These are phyloP conservation scores for Pachymerium ferrugineum DNA, from an alignment of 2,888 invertebrate genomes.

Conservation along the genomic window DNA sequence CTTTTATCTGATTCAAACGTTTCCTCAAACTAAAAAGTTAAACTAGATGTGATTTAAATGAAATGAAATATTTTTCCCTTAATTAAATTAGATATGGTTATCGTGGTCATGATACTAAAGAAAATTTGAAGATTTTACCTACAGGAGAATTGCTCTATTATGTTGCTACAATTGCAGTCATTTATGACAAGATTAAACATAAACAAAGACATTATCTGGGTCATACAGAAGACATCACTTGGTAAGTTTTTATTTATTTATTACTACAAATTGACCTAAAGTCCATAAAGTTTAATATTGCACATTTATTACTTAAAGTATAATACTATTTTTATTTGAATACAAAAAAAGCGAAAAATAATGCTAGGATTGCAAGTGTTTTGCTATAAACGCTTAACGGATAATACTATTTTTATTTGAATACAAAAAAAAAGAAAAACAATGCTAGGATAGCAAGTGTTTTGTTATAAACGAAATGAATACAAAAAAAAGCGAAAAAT, in stretches of 20 bases:
- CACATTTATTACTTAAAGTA: too few relatives aligned
- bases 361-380: not conserved
- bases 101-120: conserved; percentile 79
- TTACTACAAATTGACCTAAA: not conserved
- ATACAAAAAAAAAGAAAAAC: too few relatives aligned
- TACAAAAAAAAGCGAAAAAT: not conserved
- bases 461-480: too few relatives aligned
- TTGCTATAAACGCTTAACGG: not conserved
- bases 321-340: too few relatives aligned
- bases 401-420: too few relatives aligned
- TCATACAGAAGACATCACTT: conserved; percentile 89
- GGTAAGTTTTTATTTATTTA: conserved; percentile 53
- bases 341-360: not conserved
- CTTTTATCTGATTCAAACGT: not conserved
- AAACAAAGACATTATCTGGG: conserved; percentile 83
- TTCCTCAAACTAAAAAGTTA: not conserved
- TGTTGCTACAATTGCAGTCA: conserved; percentile 84
- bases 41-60: not conserved
- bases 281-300: too few relatives aligned
- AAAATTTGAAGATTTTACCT: conserved; percentile 86
- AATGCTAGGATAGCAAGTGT: too few relatives aligned
- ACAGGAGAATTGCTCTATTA: conserved; percentile 89
- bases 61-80: conserved; percentile 39
- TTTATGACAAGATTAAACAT: conserved; percentile 80
- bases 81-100: conserved; percentile 70